Evolutionary conservation across 2,113 vertebrate species (phyloP).

Genomic region (Aspiorhynchus laticeps): DNA sequence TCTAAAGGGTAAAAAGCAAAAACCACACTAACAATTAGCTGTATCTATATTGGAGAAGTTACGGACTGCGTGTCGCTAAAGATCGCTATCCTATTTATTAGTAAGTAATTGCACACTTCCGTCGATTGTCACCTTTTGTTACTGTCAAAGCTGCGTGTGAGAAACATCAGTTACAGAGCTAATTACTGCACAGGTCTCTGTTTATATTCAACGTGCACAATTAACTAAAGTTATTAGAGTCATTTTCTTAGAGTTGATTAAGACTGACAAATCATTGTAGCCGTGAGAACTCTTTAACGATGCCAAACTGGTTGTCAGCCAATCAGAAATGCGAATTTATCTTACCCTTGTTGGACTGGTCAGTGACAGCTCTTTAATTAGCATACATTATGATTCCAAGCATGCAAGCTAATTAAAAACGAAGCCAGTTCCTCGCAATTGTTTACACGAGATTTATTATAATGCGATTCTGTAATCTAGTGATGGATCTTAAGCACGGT

Average conservation of each 20-base stretch:
- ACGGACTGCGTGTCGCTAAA: background rate
- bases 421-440: slow-evolving; percentile 5
- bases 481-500: background rate
- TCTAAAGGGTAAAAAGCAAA: slow-evolving; percentile 80
- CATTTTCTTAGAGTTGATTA: slow-evolving; percentile 37
- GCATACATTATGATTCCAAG: slow-evolving; percentile 16
- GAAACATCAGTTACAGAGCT: slow-evolving; percentile 25
- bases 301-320: slow-evolving; percentile 25
- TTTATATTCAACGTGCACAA: background rate
- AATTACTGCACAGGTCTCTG: slow-evolving; percentile 38
- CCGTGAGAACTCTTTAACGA: slow-evolving; percentile 34
- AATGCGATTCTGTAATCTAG: background rate
- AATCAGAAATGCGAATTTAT: slow-evolving; percentile 30
- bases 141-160: background rate
- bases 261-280: slow-evolving; percentile 44
- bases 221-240: slow-evolving; percentile 33
- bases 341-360: slow-evolving; percentile 9
- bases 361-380: slow-evolving; percentile 40
- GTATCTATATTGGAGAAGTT: background rate
- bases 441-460: slow-evolving; percentile 27
- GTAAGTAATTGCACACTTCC: background rate
- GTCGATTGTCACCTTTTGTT: slow-evolving; percentile 1
- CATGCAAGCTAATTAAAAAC: slow-evolving; percentile 10
- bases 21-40: background rate
- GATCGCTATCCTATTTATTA: background rate